These are phyloP conservation scores for Brachionus koreanus DNA, from an alignment of 1,140 invertebrate genomes.

Conservation along the genomic window DNA sequence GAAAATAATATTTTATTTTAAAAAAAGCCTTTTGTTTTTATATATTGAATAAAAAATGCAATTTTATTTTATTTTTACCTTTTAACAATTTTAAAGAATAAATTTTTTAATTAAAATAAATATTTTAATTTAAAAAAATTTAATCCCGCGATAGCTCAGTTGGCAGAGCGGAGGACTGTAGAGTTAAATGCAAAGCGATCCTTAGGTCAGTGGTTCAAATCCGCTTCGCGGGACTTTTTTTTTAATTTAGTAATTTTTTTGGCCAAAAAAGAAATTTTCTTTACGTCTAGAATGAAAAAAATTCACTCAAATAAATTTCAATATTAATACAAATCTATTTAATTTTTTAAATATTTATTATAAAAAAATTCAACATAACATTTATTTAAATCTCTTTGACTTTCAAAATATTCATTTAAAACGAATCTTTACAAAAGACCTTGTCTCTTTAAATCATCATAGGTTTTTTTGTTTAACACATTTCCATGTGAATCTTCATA, in stretches of 20 bases:
- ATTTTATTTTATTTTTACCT: not conserved
- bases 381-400: not conserved
- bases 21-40: too few species aligned
- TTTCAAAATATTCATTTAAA: not conserved
- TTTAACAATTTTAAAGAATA: not conserved
- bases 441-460: constrained; percentile 95
- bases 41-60: too few species aligned
- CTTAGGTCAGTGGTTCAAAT: constrained; percentile 45
- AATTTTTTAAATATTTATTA: not conserved
- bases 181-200: constrained; percentile 43
- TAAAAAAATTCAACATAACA: not conserved
- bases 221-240: constrained; percentile 45
- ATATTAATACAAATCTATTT: not conserved
- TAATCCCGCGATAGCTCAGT: constrained; percentile 44
- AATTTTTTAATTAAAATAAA: not conserved
- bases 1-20: too few species aligned
- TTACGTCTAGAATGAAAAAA: not conserved
- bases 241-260: not conserved
- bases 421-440: constrained; percentile 71
- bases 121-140: not conserved
- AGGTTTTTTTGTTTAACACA: constrained; percentile 96
- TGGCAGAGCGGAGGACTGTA: constrained; percentile 45
- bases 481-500: constrained; percentile 98
- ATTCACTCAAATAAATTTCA: not conserved
- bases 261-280: not conserved